Conservation (phyloP, 1,140 invertebrate genomes). For the Drosophila busckii region DNA sequence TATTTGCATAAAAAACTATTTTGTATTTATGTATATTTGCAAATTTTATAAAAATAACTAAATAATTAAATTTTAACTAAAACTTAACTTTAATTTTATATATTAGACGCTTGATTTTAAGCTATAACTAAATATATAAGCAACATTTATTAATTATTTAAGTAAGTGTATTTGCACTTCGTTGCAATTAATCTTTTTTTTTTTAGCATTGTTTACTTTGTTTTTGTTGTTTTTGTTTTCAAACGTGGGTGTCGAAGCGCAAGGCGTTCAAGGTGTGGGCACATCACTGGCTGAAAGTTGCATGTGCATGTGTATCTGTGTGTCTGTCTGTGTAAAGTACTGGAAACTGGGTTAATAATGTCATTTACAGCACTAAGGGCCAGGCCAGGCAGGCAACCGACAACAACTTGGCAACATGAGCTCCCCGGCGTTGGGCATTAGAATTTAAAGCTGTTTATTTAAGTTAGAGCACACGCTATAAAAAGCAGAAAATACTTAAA, state of each 20-base stretch:
- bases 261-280: slow-evolving; percentile 33
- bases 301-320: slow-evolving; percentile 6
- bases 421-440: slow-evolving; percentile 21
- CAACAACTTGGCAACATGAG: slow-evolving; percentile 41
- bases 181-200: too few species aligned
- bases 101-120: too few species aligned
- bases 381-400: slow-evolving; percentile 23
- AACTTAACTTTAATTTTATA: too few species aligned
- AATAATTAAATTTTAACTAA: too few species aligned
- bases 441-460: slow-evolving; percentile 40
- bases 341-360: slow-evolving; percentile 71
- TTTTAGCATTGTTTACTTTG: too few species aligned
- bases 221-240: slow-evolving; percentile 7
- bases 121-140: too few species aligned
- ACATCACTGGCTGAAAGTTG: background rate
- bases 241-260: slow-evolving; percentile 65
- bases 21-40: too few species aligned
- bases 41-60: too few species aligned
- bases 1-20: too few species aligned
- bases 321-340: slow-evolving; percentile 33
- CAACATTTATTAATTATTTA: background rate
- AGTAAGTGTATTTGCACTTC: slow-evolving; percentile 13
- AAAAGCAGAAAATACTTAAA: slow-evolving; percentile 34
- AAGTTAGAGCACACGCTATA: slow-evolving; percentile 19
- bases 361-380: slow-evolving; percentile 64